Base-by-base conservation (phyloP, 1,140 invertebrate species). In the Orius laevigatus region DNA sequence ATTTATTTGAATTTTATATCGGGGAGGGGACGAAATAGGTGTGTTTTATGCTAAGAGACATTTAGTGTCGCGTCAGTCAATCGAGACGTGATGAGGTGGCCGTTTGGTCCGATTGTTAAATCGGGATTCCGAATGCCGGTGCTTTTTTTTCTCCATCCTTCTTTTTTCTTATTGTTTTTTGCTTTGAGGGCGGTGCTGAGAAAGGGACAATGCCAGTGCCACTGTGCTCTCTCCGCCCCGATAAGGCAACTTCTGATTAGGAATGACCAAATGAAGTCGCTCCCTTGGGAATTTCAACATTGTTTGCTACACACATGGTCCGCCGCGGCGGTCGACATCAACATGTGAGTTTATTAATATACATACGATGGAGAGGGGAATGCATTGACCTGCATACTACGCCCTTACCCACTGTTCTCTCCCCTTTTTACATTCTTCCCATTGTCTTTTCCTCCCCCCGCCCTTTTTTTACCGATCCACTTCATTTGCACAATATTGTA, bases 261-360 rank as follows among this genome's bases (percentile, higher is more conserved):
- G 43, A 45, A 45, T 45, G 43, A 45, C 25, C 43, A 45, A 45
- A 45, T 45, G 43, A 45, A 45, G 43, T 45, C 43, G 40, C 40
- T 31, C 18, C n/a, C 43, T 32, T 25, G 25, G 25, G 25, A 25
- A 25, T 45, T 25, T 32, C 43, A 45, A 45, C 43, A 45, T 45
- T 45, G 43, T 45, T 45, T 45, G 25, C 25, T 25, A 25, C 25
- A 25, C 25, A 25, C 25, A 25, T 25, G 25, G 19, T 32, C n/a
- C 43, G 32, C 25, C 19, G 43, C 19, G 18, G 15, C 10, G 40
- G 16, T 11, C n/a, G 25, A 42, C 16, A 12, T 19, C 14, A 19
- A 19, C n/a, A 19, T 16, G n/a, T 16, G 40, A 19, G n/a, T 42
- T 42, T 42, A 42, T 42, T 42, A 42, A 42, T 16, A 42, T 19